Evolutionary conservation across 2,888 invertebrate species (phyloP).

Genomic region (Camponotus fellah): DNA sequence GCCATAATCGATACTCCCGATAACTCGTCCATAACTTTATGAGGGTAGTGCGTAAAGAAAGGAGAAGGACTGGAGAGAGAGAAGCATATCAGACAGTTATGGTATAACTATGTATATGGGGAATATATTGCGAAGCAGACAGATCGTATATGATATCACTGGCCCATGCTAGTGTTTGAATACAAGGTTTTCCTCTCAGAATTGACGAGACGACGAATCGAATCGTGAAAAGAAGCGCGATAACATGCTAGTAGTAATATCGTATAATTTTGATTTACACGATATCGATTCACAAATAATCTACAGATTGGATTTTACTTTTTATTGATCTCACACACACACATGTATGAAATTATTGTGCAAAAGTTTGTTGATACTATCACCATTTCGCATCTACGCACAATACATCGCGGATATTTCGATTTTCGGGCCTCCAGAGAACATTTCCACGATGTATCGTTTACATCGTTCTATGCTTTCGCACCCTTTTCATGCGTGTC

Average conservation of each 20-base stretch:
- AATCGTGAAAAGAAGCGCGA: conserved; percentile 1
- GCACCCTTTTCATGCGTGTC: conserved; percentile 72
- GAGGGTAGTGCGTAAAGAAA: conserved; percentile 48
- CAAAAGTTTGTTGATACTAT: background rate
- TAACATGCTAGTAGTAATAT: background rate
- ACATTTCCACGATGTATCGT: conserved; percentile 65
- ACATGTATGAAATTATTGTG: background rate
- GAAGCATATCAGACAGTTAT: conserved; percentile 78
- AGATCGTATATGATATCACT: conserved; percentile 75
- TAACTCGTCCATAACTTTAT: conserved; percentile 66
- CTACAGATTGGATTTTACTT: background rate
- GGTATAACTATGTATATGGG: conserved; percentile 67
- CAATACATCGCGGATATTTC: background rate
- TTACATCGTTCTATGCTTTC: conserved; percentile 60
- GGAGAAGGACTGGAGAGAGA: conserved; percentile 33
- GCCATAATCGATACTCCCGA: too few species aligned
- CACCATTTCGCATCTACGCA: background rate
- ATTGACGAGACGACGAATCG: conserved; percentile 69
- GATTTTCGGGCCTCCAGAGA: conserved; percentile 66
- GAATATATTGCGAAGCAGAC: conserved; percentile 75
- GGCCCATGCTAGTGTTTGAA: conserved; percentile 70
- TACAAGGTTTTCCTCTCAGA: conserved; percentile 85
- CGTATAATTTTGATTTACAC: conserved; percentile 21
- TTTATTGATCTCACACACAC: background rate
- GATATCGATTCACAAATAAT: background rate